Conservation (phyloP, 2,888 invertebrate genomes). For the Lycophotia porphyrea region DNA sequence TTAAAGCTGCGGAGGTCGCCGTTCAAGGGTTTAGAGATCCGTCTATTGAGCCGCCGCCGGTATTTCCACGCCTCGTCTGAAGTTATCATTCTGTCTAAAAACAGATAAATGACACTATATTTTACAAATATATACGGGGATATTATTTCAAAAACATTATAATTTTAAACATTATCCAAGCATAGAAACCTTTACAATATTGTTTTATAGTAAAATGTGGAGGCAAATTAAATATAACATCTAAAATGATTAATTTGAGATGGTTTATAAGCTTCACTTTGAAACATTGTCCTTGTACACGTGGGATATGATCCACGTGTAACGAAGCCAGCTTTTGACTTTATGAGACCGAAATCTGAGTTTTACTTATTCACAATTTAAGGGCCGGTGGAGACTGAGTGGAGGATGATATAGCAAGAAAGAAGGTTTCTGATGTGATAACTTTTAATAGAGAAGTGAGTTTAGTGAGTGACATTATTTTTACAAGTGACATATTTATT, state of each 20-base stretch:
- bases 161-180: not conserved
- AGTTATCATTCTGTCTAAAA: not conserved
- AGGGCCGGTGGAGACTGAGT: not conserved
- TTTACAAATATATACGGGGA: not conserved
- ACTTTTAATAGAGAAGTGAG: not conserved
- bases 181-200: not conserved
- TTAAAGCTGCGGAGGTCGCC: no score
- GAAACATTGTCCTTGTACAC: not conserved
- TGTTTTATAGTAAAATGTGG: not conserved
- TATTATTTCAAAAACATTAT: not conserved
- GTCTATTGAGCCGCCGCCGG: no score
- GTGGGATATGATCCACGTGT: not conserved
- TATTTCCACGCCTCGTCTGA: no score
- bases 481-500: no score
- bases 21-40: no score
- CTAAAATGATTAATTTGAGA: not conserved
- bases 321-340: not conserved
- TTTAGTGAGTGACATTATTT: no score
- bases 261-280: not conserved
- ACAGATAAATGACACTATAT: not conserved
- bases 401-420: not conserved
- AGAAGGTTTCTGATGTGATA: not conserved
- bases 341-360: not conserved
- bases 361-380: not conserved
- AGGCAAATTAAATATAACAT: no score